Evolutionary conservation across 35 echinoderm and acorn worm species (phyloP).

Genomic region (Apostichopus japonicus): DNA sequence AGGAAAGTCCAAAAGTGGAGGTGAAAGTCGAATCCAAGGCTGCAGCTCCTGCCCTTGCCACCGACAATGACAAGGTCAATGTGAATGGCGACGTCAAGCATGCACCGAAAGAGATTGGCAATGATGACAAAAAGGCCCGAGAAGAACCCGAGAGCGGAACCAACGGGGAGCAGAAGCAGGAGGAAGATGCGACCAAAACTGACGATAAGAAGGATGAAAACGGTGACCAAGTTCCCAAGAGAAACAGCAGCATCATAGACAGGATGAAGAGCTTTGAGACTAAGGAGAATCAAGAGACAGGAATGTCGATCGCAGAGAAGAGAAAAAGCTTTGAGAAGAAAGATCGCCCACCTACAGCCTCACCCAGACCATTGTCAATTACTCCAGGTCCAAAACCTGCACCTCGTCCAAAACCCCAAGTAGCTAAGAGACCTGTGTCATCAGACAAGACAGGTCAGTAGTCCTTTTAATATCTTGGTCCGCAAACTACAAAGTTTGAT

Average conservation of each 20-base stretch:
- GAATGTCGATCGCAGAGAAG: conserved; percentile 21
- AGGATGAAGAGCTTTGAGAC: conserved; percentile 24
- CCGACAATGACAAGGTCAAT: conserved; percentile 1
- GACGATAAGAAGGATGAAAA: not conserved
- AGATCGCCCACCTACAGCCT: not conserved
- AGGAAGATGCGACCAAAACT: not conserved
- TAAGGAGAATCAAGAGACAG: not conserved
- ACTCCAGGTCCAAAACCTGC: conserved; percentile 20
- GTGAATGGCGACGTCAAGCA: not conserved
- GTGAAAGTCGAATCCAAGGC: not conserved
- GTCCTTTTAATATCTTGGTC: too few species aligned
- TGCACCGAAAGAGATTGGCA: not conserved
- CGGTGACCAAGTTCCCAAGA: not conserved
- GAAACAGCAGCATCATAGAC: not conserved
- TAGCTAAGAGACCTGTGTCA: conserved; percentile 32
- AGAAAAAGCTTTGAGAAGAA: conserved; percentile 50
- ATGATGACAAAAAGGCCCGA: not conserved
- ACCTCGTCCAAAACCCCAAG: conserved; percentile 14
- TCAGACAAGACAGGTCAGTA: conserved; percentile 49
- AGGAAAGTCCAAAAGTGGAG: not conserved
- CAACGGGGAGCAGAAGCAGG: not conserved
- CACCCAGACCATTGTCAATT: not conserved
- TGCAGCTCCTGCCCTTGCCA: not conserved
- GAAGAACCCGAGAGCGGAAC: not conserved
- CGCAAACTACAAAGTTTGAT: too few species aligned